Evolutionary conservation across 2,888 invertebrate genomes (phyloP).

Genomic region (Tipula vernalis): DNA sequence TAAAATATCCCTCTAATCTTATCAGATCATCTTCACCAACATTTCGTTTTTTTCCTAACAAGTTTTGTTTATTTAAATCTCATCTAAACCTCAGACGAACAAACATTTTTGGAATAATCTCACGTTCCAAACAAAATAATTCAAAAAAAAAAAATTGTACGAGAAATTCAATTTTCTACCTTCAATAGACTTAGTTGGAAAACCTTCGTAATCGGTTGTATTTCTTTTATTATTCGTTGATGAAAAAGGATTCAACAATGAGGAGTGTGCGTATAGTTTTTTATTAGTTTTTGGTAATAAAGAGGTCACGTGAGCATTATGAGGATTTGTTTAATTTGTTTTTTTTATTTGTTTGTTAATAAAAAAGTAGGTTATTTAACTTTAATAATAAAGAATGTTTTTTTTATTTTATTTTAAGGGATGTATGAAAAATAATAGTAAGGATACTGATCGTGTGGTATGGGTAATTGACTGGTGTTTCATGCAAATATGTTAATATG

Average conservation of each 20-base stretch:
- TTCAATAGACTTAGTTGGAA: not conserved
- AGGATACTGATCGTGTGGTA: not conserved
- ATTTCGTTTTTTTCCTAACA: not conserved
- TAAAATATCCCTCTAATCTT: not conserved
- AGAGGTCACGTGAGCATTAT: constrained; percentile 4
- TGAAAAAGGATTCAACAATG: not conserved
- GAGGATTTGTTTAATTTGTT: not conserved
- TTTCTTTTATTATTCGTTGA: not conserved
- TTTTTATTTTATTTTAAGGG: not conserved
- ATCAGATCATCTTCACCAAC: not conserved
- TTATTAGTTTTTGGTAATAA: not conserved
- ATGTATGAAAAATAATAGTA: not conserved
- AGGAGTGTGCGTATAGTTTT: not conserved
- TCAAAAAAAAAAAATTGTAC: not conserved
- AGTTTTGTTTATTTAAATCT: not conserved
- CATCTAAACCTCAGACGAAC: not conserved
- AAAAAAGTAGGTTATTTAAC: not conserved
- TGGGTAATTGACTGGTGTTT: not conserved
- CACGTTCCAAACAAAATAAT: not conserved
- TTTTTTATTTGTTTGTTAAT: not conserved
- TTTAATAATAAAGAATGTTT: not conserved
- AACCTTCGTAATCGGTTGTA: not conserved
- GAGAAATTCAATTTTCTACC: not conserved
- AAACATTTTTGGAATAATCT: not conserved
- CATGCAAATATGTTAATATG: not conserved